phyloP scores from a whole-genome alignment of 2,113 vertebrate species.

The Turdus rufiventris region DNA sequence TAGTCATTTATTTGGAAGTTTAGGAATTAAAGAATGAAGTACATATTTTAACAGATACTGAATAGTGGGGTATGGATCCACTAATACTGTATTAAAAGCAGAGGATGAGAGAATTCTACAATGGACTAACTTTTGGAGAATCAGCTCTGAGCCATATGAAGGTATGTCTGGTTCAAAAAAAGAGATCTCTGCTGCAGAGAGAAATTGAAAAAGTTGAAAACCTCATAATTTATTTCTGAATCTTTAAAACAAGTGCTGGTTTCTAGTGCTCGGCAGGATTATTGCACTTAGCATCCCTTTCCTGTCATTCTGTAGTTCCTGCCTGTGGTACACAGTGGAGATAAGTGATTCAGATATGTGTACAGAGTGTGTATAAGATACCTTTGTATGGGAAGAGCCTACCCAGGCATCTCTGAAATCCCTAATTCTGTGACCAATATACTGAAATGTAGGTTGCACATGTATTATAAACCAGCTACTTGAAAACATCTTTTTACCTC shows the following conservation, averaged over 20 bases:
- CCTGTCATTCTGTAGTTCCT: background rate
- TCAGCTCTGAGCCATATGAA: background rate
- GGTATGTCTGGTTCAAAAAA: background rate
- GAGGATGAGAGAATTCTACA: background rate
- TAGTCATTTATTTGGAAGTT: background rate
- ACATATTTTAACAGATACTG: background rate
- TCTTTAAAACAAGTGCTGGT: background rate
- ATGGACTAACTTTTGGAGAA: background rate
- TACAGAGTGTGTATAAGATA: background rate
- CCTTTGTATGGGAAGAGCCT: background rate
- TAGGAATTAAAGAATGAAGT: background rate
- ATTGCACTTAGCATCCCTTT: background rate
- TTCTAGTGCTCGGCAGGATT: background rate
- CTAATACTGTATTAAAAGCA: background rate
- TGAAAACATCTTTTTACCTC: background rate
- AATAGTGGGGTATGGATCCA: background rate
- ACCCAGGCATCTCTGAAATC: background rate
- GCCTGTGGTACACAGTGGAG: background rate
- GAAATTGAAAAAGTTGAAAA: background rate
- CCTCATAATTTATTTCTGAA: background rate
- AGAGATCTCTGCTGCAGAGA: background rate
- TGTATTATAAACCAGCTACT: background rate
- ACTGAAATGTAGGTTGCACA: background rate
- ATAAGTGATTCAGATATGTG: background rate
- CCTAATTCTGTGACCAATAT: background rate